Percentiles rank a stretch among this genome's conserved stretches.
phyloP scores from a whole-genome alignment of 2,888 invertebrate genomes.

The Drepanosiphum platanoidis region DNA sequence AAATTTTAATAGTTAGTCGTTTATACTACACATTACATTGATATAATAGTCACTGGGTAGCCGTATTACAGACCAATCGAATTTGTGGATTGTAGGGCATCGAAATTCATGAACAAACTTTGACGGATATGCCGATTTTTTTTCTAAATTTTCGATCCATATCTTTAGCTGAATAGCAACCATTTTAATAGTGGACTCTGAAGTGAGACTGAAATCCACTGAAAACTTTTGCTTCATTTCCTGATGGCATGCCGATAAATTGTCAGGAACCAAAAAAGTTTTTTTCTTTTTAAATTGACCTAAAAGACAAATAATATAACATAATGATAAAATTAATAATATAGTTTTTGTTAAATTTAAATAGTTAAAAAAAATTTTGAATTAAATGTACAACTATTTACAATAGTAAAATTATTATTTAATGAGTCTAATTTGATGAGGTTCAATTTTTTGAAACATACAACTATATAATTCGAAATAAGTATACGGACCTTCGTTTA shows the following conservation, averaged over 20 bases:
- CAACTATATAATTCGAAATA: neutral
- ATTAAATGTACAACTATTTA: neutral
- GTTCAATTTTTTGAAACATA: too few species aligned
- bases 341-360: neutral
- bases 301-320: slow-evolving; percentile 15
- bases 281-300: slow-evolving; percentile 6
- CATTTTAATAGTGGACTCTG: neutral
- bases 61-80: slow-evolving; percentile 45
- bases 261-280: slow-evolving; percentile 13
- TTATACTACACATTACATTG: slow-evolving; percentile 31
- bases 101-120: neutral
- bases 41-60: slow-evolving; percentile 17
- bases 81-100: slow-evolving; percentile 16
- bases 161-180: neutral
- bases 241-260: neutral
- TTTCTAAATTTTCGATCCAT: slow-evolving; percentile 36
- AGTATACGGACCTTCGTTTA: neutral
- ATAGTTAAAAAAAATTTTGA: neutral
- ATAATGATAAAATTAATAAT: neutral
- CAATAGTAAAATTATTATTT: neutral
- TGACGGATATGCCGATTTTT: neutral
- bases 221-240: neutral
- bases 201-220: neutral
- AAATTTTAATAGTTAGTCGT: neutral
- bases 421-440: too few species aligned